Conservation (phyloP, 2,888 invertebrate species). For the Pachycephus smyrnensis region DNA sequence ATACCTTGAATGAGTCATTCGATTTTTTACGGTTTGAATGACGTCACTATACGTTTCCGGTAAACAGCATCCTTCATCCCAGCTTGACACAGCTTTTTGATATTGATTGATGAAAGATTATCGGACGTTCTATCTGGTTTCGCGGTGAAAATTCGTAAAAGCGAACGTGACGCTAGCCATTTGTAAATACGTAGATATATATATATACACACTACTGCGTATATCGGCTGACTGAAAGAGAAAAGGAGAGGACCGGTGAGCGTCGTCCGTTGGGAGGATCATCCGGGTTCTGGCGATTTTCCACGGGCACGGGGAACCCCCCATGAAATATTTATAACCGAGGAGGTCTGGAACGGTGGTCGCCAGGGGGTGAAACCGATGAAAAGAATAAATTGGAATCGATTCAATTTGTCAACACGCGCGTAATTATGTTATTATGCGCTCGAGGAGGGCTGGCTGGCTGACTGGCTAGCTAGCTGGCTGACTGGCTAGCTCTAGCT, state of each 20-base stretch:
- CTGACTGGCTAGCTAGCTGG: too few species aligned
- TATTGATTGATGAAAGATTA: slow-evolving; percentile 67
- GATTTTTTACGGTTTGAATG: too few species aligned
- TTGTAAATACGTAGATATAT: too few species aligned
- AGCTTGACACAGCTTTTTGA: slow-evolving; percentile 35
- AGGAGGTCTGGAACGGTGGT: slow-evolving; percentile 15
- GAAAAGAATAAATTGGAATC: slow-evolving; percentile 65
- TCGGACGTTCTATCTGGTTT: slow-evolving; percentile 39
- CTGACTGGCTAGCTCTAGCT: too few species aligned
- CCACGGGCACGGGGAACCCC: slow-evolving; percentile 50
- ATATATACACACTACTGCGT: background rate
- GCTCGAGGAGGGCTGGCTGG: slow-evolving; percentile 23
- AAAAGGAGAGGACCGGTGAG: slow-evolving; percentile 25
- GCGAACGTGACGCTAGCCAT: background rate
- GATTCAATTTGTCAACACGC: slow-evolving; percentile 66
- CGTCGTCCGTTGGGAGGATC: slow-evolving; percentile 29
- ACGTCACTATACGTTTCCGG: too few species aligned
- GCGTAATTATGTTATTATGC: slow-evolving; percentile 65
- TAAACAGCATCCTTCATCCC: too few species aligned
- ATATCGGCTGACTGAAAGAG: too few species aligned
- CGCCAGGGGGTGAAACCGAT: slow-evolving; percentile 33
- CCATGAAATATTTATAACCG: slow-evolving; percentile 65
- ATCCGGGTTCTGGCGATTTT: slow-evolving; percentile 55
- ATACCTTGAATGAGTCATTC: too few species aligned
- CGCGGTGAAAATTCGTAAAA: slow-evolving; percentile 21